Conservation (phyloP, 2,797 vertebrate genomes). For the Phoeniculus purpureus region DNA sequence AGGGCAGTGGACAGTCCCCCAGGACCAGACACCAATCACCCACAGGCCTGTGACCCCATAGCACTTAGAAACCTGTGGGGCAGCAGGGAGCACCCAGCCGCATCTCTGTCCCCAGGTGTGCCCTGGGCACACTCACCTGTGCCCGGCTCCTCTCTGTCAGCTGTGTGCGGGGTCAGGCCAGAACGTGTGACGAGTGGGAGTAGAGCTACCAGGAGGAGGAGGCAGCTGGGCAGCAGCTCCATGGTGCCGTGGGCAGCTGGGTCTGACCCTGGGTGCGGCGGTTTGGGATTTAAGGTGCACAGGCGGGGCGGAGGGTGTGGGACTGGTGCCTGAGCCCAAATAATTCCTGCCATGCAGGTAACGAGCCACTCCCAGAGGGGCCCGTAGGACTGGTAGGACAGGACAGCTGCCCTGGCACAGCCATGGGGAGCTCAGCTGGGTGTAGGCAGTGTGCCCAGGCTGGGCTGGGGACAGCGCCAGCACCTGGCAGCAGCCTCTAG, state of each 20-base stretch:
- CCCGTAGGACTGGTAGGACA: constrained; percentile 50
- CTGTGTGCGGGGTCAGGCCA: rapidly evolving
- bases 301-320: background rate
- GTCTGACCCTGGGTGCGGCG: background rate
- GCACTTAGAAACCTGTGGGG: rapidly evolving
- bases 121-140: background rate
- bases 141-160: background rate
- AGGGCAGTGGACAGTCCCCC: background rate
- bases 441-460: background rate
- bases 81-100: background rate
- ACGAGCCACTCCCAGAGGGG: background rate
- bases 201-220: background rate
- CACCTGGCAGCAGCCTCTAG: rapidly evolving
- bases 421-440: background rate
- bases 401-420: background rate
- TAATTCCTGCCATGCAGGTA: constrained; percentile 47
- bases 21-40: rapidly evolving
- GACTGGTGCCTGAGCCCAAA: background rate
- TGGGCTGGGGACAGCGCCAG: background rate
- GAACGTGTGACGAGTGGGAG: background rate
- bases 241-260: background rate
- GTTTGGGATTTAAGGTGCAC: constrained; percentile 49
- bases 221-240: background rate
- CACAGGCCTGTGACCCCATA: rapidly evolving
- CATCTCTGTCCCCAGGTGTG: background rate